Evolutionary conservation across 2,888 invertebrate genomes (phyloP).

Genomic region (Himalopsyche anomala): DNA sequence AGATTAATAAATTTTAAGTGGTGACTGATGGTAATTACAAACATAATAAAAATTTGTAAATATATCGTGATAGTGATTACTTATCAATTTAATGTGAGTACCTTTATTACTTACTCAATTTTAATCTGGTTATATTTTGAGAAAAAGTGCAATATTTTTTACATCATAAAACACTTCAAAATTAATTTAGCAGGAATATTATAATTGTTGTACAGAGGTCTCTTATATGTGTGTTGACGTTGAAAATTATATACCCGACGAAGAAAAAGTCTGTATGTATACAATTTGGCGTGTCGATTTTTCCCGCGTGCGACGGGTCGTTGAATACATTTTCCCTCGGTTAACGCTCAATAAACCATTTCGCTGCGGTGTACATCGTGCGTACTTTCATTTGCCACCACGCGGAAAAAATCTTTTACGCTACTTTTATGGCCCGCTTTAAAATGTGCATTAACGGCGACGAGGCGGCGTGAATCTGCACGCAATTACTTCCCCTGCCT

Average conservation of each 20-base stretch:
- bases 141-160: too few relatives aligned
- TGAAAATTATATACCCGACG: background rate
- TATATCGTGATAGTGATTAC: too few relatives aligned
- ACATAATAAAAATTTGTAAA: too few relatives aligned
- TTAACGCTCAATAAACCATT: slow-evolving; percentile 35
- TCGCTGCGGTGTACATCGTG: background rate
- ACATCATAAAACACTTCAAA: too few relatives aligned
- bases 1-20: too few relatives aligned
- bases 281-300: background rate
- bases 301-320: background rate
- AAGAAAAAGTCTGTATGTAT: background rate
- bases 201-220: too few relatives aligned
- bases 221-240: too few relatives aligned
- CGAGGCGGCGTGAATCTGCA: slow-evolving; percentile 17
- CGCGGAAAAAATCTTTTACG: slow-evolving; percentile 28
- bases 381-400: background rate
- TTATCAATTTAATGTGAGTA: too few relatives aligned
- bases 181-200: too few relatives aligned
- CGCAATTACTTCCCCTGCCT: background rate
- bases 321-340: background rate
- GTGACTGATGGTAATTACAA: too few relatives aligned
- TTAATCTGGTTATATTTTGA: too few relatives aligned
- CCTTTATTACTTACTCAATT: too few relatives aligned
- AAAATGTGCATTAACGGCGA: slow-evolving; percentile 39
- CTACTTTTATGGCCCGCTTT: slow-evolving; percentile 22